These are phyloP conservation scores for Porites evermanni DNA, from an alignment of 92 coral and sea anemone genomes.

Conservation along the genomic window DNA sequence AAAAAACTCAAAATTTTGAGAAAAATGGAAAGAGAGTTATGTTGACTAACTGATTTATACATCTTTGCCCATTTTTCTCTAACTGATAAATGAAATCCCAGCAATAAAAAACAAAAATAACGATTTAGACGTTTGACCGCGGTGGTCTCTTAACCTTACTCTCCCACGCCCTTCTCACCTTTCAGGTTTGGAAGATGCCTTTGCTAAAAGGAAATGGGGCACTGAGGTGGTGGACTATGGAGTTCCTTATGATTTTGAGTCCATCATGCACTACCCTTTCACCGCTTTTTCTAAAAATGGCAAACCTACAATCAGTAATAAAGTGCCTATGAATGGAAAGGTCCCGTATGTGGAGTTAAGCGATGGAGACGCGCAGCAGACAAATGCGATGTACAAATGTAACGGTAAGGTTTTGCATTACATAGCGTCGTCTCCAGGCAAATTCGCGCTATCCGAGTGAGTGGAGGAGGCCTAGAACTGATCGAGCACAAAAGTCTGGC, in stretches of 20 bases:
- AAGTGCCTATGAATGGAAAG: slow-evolving; percentile 57
- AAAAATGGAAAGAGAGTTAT: no score
- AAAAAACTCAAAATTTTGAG: no score
- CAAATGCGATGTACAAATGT: slow-evolving; percentile 78
- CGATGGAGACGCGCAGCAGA: slow-evolving; percentile 66
- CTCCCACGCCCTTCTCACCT: background rate
- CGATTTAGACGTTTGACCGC: no score
- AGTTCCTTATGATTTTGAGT: slow-evolving; percentile 73
- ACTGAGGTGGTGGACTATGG: slow-evolving; percentile 72
- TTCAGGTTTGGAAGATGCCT: slow-evolving; percentile 69
- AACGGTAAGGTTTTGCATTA: slow-evolving; percentile 41
- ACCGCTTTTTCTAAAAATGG: slow-evolving; percentile 77
- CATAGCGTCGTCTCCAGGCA: no score
- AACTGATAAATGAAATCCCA: no score
- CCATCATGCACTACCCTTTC: slow-evolving; percentile 80
- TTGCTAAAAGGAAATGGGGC: slow-evolving; percentile 65
- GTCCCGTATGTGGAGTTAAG: slow-evolving; percentile 66
- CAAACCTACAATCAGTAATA: slow-evolving; percentile 61
- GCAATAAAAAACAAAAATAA: no score
- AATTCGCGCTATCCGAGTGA: no score
- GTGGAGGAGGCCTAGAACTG: no score
- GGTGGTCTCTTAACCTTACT: no score
- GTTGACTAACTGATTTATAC: no score
- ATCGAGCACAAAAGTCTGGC: no score
- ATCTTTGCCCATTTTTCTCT: no score